Percentiles rank a stretch among this genome's conserved stretches.
Conservation (phyloP, 2,888 invertebrate species). For the Baronia brevicornis region DNA sequence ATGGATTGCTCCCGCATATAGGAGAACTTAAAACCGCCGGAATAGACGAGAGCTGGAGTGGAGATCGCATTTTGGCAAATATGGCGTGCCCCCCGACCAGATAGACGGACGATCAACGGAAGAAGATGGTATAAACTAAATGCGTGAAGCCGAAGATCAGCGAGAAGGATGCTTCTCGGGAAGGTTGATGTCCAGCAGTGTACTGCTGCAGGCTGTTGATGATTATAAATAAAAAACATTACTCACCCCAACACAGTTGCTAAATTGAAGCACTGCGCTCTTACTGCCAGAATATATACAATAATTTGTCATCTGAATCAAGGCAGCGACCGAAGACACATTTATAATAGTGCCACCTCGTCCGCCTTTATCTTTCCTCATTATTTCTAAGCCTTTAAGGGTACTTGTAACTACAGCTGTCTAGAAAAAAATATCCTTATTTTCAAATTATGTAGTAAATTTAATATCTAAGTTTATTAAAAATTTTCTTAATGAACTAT, state of each 20-base stretch:
- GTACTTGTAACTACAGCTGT: slow-evolving; percentile 24
- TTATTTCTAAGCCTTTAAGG: slow-evolving; percentile 27
- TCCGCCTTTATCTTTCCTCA: slow-evolving; percentile 29
- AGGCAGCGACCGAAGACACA: slow-evolving; percentile 25
- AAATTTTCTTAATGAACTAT: too few relatives aligned
- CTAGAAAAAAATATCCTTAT: slow-evolving; percentile 19
- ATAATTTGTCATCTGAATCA: slow-evolving; percentile 17
- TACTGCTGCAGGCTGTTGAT: too few relatives aligned
- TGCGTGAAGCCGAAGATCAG: too few relatives aligned
- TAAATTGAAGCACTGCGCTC: slow-evolving; percentile 29
- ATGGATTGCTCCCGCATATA: too few relatives aligned
- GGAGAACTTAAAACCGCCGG: too few relatives aligned
- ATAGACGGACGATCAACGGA: too few relatives aligned
- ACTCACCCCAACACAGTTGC: slow-evolving; percentile 31
- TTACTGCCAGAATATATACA: slow-evolving; percentile 29
- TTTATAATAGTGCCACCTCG: slow-evolving; percentile 30
- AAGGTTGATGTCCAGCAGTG: too few relatives aligned
- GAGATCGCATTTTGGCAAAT: too few relatives aligned
- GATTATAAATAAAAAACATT: not conserved
- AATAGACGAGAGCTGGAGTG: too few relatives aligned
- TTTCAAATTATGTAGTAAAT: slow-evolving; percentile 1
- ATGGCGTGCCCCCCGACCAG: too few relatives aligned
- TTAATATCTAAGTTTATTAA: not conserved
- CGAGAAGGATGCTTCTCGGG: too few relatives aligned
- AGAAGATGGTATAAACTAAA: too few relatives aligned